Conservation (phyloP, 2,888 invertebrate genomes). For the Andrena minutula region DNA sequence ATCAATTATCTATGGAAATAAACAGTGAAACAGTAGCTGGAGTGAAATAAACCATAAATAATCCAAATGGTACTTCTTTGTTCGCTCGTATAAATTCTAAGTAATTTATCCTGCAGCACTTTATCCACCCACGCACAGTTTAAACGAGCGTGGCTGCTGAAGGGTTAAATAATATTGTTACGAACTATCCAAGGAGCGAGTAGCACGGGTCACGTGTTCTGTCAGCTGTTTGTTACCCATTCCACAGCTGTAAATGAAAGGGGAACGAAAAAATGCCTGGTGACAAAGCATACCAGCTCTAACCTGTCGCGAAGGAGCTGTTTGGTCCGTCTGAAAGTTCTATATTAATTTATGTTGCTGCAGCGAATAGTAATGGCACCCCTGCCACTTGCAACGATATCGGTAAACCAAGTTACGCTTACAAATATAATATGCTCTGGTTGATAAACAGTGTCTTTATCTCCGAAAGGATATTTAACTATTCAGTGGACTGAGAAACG, state of each 20-base stretch:
- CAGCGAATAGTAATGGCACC: neutral
- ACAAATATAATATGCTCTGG: neutral
- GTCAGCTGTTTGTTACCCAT: conserved; percentile 16
- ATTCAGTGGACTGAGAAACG: neutral
- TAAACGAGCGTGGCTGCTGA: neutral
- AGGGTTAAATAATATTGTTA: conserved; percentile 30
- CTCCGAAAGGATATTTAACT: neutral
- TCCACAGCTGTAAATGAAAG: conserved; percentile 15
- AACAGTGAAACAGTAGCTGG: neutral
- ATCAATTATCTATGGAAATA: too few relatives aligned
- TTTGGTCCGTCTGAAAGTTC: neutral
- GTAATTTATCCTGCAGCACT: neutral
- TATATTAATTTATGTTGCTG: neutral
- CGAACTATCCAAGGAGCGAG: neutral
- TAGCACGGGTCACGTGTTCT: neutral
- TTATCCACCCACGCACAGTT: neutral
- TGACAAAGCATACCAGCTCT: neutral
- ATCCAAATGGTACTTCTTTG: neutral
- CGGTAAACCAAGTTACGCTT: neutral
- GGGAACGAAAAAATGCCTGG: conserved; percentile 9
- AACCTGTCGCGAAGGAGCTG: neutral
- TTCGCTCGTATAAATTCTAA: neutral
- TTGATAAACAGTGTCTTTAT: neutral
- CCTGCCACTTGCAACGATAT: neutral
- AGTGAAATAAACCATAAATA: neutral